A percentile compares a stretch with the other conserved stretches of the same genome.
phyloP scores from a whole-genome alignment of 2,888 invertebrate species.

The Chloroclystis v-ata region DNA sequence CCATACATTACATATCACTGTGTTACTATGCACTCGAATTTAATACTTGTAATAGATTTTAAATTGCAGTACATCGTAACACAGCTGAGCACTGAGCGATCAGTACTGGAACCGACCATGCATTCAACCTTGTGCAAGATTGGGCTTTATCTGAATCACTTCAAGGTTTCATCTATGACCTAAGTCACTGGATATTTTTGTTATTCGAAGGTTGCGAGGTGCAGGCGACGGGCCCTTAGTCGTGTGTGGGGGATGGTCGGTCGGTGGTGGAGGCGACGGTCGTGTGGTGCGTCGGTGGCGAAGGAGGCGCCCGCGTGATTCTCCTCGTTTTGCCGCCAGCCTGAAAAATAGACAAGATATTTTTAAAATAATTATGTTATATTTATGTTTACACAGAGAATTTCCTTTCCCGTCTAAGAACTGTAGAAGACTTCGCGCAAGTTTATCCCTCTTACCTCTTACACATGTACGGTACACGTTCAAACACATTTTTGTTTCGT shows the following conservation, averaged over 20 bases:
- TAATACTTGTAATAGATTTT: constrained; percentile 4
- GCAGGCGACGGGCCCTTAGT: background rate
- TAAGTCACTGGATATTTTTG: background rate
- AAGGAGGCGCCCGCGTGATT: constrained; percentile 37
- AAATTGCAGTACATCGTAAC: constrained; percentile 8
- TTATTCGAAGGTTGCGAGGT: background rate
- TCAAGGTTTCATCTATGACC: background rate
- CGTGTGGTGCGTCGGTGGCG: constrained; percentile 50
- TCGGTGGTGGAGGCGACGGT: constrained; percentile 37
- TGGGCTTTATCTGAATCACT: constrained; percentile 3
- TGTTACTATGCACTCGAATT: constrained; percentile 12
- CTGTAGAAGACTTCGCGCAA: too few relatives aligned
- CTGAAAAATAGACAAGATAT: constrained; percentile 42
- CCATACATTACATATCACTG: constrained; percentile 55
- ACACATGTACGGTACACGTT: too few relatives aligned
- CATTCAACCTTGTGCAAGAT: constrained; percentile 4
- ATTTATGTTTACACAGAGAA: too few relatives aligned
- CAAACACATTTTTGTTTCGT: too few relatives aligned
- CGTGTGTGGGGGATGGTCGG: background rate
- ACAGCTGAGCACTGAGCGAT: constrained; percentile 8
- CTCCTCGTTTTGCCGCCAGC: constrained; percentile 52
- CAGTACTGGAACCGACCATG: constrained; percentile 12
- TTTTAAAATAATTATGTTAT: too few relatives aligned
- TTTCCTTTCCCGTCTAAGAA: too few relatives aligned
- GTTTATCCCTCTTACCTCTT: too few relatives aligned